These are phyloP conservation scores for Enteromius treurensis DNA, from an alignment of 2,797 vertebrate genomes.

Conservation along the genomic window DNA sequence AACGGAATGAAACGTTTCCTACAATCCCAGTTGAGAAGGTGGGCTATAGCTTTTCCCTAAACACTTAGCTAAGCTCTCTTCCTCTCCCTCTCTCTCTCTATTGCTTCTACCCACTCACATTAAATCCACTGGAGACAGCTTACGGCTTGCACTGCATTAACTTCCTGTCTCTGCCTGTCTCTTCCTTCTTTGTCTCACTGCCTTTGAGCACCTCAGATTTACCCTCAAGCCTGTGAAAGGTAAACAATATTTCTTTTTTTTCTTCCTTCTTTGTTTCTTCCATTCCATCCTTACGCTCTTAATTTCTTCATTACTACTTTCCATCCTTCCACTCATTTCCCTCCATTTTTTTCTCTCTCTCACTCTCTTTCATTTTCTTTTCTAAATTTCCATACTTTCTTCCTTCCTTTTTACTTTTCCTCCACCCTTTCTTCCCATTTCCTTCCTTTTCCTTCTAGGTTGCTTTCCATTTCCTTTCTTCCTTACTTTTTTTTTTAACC, in stretches of 20 bases:
- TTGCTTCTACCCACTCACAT: conserved; percentile 34
- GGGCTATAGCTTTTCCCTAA: conserved; percentile 42
- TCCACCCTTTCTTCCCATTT: background rate
- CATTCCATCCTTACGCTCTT: background rate
- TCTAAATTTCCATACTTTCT: background rate
- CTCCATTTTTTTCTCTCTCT: background rate
- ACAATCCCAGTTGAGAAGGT: conserved; percentile 43
- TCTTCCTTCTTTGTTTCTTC: background rate
- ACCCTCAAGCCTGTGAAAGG: conserved; percentile 23
- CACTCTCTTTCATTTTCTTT: too few species aligned
- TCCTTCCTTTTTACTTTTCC: background rate
- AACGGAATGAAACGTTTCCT: conserved; percentile 46
- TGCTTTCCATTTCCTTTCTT: background rate
- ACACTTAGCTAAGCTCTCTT: conserved; percentile 41
- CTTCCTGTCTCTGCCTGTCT: conserved; percentile 35
- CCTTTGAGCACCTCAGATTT: conserved; percentile 27
- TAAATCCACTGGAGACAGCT: conserved; percentile 46
- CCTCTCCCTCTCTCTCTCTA: conserved; percentile 2
- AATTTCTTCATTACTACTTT: background rate
- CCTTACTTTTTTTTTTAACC: background rate
- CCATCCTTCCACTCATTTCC: background rate
- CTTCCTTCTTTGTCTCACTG: conserved; percentile 14
- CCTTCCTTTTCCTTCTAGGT: too few species aligned
- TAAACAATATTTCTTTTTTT: conserved; percentile 17
- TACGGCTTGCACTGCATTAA: conserved; percentile 46